Base-by-base conservation (phyloP, 2,888 invertebrate species). In the Julus scandinavius region DNA sequence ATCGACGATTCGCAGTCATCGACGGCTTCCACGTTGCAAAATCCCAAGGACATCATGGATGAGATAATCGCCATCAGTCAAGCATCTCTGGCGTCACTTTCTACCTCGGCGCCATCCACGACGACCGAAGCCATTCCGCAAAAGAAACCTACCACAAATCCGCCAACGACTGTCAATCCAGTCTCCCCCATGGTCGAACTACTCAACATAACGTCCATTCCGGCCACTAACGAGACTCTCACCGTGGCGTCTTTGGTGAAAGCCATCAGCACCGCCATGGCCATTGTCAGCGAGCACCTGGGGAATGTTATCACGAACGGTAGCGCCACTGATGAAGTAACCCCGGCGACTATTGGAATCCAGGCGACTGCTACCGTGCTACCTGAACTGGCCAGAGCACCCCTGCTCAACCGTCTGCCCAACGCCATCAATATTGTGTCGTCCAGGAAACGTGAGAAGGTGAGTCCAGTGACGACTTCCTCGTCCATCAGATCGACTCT, bases 251-350 rank as follows among this genome's bases (percentile, higher is more conserved):
- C 87, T 50, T 38, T 87, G n/a, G 58, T 87, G 11, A 54, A 63
- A 13, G 87, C 87, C 20, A 87, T 87, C 29, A 87, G 54, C 20
- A 87, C 87, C 11, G 87, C 87, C 9, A 87, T 87, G 87, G 87
- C 41, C 17, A 58, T 87, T n/a, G 63, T 87, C 13, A 87, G 87
- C 7, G 87, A 87, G 13, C 50, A 20, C 17, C 40, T 87, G n/a
- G 87, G 63, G 15, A 84, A 84, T 9, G 84, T 9, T 13, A 84
- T 45, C 45, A 41, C 45, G 15, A 84, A 84, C 40, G 29, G 80
- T 40, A 41, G 40, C 45, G 17, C 45, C 84, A 84, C 40, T 2
- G 84, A 84, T 13, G 84, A 84, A n/a, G 1, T 38, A 20, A 20
- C 17, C 84, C 13, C 84, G 20, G 45, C 0, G 40, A 84, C 84